phyloP scores from a whole-genome alignment of 2,888 invertebrate genomes.

The Scelioninae gen. 1 region DNA sequence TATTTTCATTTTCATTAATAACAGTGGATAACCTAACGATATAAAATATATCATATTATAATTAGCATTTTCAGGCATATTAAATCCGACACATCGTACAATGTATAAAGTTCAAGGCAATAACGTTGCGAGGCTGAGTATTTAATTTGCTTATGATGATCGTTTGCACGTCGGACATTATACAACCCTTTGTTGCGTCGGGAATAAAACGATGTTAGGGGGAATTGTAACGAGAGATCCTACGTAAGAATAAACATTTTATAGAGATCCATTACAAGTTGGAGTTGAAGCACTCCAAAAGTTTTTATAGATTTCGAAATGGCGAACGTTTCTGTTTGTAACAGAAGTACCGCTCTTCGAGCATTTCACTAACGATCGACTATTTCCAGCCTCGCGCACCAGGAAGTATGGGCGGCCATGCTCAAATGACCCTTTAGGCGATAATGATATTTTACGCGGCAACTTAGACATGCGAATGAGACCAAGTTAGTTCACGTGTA shows the following conservation, averaged over 20 bases:
- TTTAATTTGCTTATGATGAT: conserved; percentile 68
- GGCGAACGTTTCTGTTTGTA: conserved; percentile 70
- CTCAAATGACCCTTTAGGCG: too few species aligned
- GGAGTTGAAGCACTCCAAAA: conserved; percentile 69
- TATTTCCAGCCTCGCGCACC: too few species aligned
- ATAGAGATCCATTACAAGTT: conserved; percentile 73
- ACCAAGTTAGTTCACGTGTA: conserved; percentile 59
- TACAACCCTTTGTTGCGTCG: conserved; percentile 63
- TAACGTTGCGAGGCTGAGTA: conserved; percentile 47
- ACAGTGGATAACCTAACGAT: conserved; percentile 22
- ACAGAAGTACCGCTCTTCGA: too few species aligned
- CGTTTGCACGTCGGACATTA: conserved; percentile 64
- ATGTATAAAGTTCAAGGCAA: conserved; percentile 55
- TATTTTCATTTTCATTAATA: conserved; percentile 11
- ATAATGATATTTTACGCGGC: too few species aligned
- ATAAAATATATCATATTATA: conserved; percentile 50
- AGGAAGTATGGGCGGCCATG: too few species aligned
- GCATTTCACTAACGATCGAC: too few species aligned
- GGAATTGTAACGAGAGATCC: conserved; percentile 64
- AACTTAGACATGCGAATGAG: conserved; percentile 61
- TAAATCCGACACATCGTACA: conserved; percentile 54
- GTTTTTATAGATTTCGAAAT: conserved; percentile 77
- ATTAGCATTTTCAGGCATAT: conserved; percentile 51
- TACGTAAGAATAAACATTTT: conserved; percentile 74
- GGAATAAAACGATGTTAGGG: conserved; percentile 64